phyloP scores from a whole-genome alignment of 2,797 vertebrate genomes.

The Gymnodraco acuticeps region DNA sequence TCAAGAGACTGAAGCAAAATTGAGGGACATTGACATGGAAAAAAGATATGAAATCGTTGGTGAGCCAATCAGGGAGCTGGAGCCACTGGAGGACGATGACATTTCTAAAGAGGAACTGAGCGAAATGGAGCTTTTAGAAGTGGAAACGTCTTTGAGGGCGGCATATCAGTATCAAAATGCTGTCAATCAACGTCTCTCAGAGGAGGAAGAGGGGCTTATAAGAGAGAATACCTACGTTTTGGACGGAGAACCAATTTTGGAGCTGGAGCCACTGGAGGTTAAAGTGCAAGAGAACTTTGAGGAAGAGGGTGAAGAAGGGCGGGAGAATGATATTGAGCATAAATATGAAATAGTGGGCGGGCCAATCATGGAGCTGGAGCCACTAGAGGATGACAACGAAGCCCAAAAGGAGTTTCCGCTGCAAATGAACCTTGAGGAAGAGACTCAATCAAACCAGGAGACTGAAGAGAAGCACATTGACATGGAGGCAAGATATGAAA shows the following conservation, averaged over 20 bases:
- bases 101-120: conserved; percentile 4
- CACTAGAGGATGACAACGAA: not conserved
- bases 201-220: conserved; percentile 12
- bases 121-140: not conserved
- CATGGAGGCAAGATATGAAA: conserved; percentile 22
- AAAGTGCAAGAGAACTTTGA: not conserved
- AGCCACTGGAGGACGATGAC: conserved; percentile 17
- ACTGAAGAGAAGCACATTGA: conserved; percentile 18
- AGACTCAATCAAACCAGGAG: not conserved
- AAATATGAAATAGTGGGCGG: too few species aligned
- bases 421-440: conserved; percentile 18
- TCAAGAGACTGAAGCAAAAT: too few species aligned
- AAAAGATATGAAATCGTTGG: not conserved
- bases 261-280: not conserved
- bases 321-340: too few species aligned
- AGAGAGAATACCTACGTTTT: not conserved
- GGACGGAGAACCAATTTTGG: conserved; percentile 11
- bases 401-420: not conserved
- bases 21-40: too few species aligned
- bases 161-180: conserved; percentile 14
- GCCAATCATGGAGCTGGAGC: conserved; percentile 3
- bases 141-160: not conserved
- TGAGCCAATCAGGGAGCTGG: not conserved
- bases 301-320: not conserved
- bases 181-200: not conserved